Evolutionary conservation across 2,888 invertebrate genomes (phyloP).

Genomic region (Cotesia congregata): DNA sequence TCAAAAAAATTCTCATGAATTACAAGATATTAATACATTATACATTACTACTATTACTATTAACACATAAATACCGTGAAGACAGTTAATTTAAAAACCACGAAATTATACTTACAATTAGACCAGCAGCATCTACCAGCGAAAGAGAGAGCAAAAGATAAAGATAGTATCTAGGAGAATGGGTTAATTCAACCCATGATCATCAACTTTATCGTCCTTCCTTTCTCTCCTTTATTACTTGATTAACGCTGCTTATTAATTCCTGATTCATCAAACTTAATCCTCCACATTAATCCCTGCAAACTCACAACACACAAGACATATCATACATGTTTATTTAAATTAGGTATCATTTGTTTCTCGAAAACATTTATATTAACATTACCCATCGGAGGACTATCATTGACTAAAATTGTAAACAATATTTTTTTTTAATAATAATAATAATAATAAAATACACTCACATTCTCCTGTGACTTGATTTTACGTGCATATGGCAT

Average conservation of each 20-base stretch:
- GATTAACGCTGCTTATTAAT: conserved; percentile 10
- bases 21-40: too few species aligned
- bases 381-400: background rate
- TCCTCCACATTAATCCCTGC: background rate
- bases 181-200: conserved; percentile 34
- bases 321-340: background rate
- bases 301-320: background rate
- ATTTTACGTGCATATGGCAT: conserved; percentile 47
- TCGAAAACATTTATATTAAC: background rate
- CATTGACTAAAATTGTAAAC: background rate
- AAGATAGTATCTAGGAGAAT: conserved; percentile 30
- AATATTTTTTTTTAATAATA: conserved; percentile 4
- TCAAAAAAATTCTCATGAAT: too few species aligned
- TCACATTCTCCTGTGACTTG: conserved; percentile 16
- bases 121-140: background rate
- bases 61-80: too few species aligned
- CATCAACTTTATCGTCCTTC: conserved; percentile 8
- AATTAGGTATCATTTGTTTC: background rate
- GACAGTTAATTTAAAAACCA: background rate
- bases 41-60: too few species aligned
- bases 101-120: conserved; percentile 4
- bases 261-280: conserved; percentile 15
- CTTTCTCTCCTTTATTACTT: conserved; percentile 21
- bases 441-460: conserved; percentile 20
- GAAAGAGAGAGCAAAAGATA: conserved; percentile 1